Percentiles rank a stretch among this genome's conserved stretches.
phyloP scores from a whole-genome alignment of 2,888 invertebrate genomes.

The Chloroclysta siterata region DNA sequence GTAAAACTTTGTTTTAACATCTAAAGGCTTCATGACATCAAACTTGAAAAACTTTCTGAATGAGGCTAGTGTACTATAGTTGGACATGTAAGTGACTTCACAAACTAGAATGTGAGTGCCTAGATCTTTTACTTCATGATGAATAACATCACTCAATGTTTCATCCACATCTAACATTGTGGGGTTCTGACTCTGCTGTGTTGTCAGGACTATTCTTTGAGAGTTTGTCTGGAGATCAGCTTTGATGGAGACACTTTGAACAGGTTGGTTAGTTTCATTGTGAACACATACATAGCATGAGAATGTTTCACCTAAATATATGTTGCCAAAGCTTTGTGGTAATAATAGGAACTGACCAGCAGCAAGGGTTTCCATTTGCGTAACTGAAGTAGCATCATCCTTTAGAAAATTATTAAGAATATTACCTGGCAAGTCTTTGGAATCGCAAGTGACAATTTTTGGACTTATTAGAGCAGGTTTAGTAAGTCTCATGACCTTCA shows the following conservation, averaged over 20 bases:
- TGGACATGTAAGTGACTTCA: constrained; percentile 95
- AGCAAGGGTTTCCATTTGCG: constrained; percentile 92
- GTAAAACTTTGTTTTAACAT: constrained; percentile 99
- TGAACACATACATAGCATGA: constrained; percentile 98
- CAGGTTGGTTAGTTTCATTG: constrained; percentile 95
- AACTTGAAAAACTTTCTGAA: constrained; percentile 99
- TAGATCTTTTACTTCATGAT: constrained; percentile 99
- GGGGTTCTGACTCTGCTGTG: constrained; percentile 87
- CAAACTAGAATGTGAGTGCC: constrained; percentile 99
- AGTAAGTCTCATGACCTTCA: constrained; percentile 97
- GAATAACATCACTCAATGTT: constrained; percentile 97
- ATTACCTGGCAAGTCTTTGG: constrained; percentile 93
- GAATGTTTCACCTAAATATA: constrained; percentile 99
- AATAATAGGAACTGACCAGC: constrained; percentile 95
- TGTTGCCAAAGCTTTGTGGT: constrained; percentile 99
- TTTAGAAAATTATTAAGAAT: constrained; percentile 91
- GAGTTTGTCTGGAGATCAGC: constrained; percentile 97
- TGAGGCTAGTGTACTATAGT: constrained; percentile 90
- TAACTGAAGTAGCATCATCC: constrained; percentile 93
- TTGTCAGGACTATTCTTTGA: constrained; percentile 93
- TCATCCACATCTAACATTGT: constrained; percentile 89
- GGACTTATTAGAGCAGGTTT: constrained; percentile 95
- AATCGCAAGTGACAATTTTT: constrained; percentile 92
- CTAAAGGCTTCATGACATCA: constrained; percentile 98
- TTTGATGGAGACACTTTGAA: constrained; percentile 93